phyloP scores from a whole-genome alignment of 2,797 vertebrate genomes.

The Knipowitschia caucasica region DNA sequence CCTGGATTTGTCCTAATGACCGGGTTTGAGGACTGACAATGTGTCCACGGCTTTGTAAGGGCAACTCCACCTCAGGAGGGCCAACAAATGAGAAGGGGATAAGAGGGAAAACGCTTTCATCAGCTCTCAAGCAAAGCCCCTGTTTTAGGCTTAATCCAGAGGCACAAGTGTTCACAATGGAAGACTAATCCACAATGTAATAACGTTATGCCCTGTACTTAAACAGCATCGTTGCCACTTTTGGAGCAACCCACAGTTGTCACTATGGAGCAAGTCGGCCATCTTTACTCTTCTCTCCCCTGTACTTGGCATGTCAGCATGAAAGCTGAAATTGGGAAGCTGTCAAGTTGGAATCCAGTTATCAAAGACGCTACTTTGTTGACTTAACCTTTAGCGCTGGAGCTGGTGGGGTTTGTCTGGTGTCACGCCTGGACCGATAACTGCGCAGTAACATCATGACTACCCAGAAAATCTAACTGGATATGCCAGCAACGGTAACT shows the following conservation, averaged over 20 bases:
- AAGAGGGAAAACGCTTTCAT: background rate
- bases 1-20: slow-evolving; percentile 4
- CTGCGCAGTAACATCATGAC: slow-evolving; percentile 5
- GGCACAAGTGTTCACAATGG: slow-evolving; percentile 9
- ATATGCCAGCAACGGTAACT: background rate
- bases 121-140: slow-evolving; percentile 5
- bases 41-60: background rate
- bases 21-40: background rate
- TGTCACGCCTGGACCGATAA: slow-evolving; percentile 10
- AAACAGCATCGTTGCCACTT: slow-evolving; percentile 5
- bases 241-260: slow-evolving; percentile 1
- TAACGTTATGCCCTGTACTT: background rate
- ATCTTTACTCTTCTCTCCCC: background rate
- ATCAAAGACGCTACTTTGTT: slow-evolving; percentile 10
- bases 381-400: slow-evolving; percentile 5
- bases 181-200: slow-evolving; percentile 15
- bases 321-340: background rate
- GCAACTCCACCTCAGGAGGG: slow-evolving; percentile 5
- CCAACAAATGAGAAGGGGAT: background rate
- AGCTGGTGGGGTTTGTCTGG: background rate
- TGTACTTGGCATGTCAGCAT: slow-evolving; percentile 5
- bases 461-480: slow-evolving; percentile 1
- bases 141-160: slow-evolving; percentile 4
- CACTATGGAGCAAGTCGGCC: background rate
- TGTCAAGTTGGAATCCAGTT: slow-evolving; percentile 11